Evolutionary conservation across 2,888 invertebrate genomes (phyloP), one percentile per base, ranked within the genome.

Genomic region (Caenorhabditis angaria): DNA sequence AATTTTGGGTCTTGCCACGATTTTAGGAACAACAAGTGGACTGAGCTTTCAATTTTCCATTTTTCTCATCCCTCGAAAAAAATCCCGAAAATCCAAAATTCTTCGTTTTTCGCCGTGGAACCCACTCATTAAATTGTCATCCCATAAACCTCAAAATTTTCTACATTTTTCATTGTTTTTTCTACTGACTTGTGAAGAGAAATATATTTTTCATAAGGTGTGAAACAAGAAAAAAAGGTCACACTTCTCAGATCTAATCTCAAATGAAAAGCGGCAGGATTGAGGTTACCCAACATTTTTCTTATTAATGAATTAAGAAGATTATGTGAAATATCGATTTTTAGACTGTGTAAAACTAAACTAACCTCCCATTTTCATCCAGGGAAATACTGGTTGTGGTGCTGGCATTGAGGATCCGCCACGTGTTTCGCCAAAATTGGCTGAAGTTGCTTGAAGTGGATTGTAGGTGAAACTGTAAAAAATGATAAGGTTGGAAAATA

Each of bases 361-460:
- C 82, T 63, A 56, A 87, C 86, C 86, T 57, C 75, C 76, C 85
- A 87, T 85, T 70, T 86, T 86, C 86, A 86, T 86, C 86, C 86
- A 86, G 12, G 86, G 85, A 67, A 83, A 87, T 2, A 85, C 81
- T 28, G 84, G 84, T 70, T 83, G 83, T 20, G 76, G 62, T 41
- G 81, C 35, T 20, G 75, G 72, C 56, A 76, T 63, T 14, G 69
- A 70, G 22, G 79, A 41, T 6, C 41, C 18, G 32, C n/a, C 57
- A 29, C 75, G 60, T 14, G 65, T 55, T 55, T 78, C 80, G 18
- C 76, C 65, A 25, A 79, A 79, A n/a, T 77, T 70, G 12, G 79
- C 71, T 5, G 79, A 73, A 0, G 81, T 64, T 1, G 79, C 72
- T 53, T 79, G 76, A 1, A 77, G 76, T 0, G 77, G 75, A 48